These are phyloP conservation scores for Pseudomyrmex cubaensis DNA, from an alignment of 1,140 invertebrate species.

Conservation along the genomic window DNA sequence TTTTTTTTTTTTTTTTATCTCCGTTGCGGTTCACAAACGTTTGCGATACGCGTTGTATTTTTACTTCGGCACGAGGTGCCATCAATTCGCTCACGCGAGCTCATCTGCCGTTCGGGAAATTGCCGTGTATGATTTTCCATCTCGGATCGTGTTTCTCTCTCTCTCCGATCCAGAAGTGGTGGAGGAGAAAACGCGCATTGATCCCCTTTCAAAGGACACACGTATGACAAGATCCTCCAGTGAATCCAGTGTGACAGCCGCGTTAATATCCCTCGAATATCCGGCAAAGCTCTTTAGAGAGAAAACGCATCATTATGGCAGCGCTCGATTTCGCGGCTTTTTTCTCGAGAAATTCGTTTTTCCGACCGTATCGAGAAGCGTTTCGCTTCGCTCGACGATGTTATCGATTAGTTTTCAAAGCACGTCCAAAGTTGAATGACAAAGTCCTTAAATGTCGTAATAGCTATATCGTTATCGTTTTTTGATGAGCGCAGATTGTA, in stretches of 20 bases:
- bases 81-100: background rate
- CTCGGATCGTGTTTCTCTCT: constrained; percentile 33
- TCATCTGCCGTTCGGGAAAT: background rate
- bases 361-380: background rate
- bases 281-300: constrained; percentile 11
- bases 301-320: constrained; percentile 6
- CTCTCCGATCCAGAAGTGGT: background rate
- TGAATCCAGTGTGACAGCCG: constrained; percentile 6
- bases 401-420: constrained; percentile 10
- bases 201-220: constrained; percentile 43
- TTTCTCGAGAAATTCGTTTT: background rate
- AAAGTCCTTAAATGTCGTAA: background rate
- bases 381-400: constrained; percentile 5
- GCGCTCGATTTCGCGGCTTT: constrained; percentile 29
- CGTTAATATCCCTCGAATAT: constrained; percentile 43
- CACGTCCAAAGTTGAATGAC: constrained; percentile 3
- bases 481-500: background rate
- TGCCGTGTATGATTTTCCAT: constrained; percentile 32
- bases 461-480: constrained; percentile 11
- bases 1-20: background rate
- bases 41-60: background rate
- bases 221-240: constrained; percentile 14
- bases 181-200: constrained; percentile 35
- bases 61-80: background rate
- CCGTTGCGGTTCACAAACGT: background rate